These are phyloP conservation scores for Diadegma fenestrale DNA, from an alignment of 2,888 invertebrate species.

Conservation along the genomic window DNA sequence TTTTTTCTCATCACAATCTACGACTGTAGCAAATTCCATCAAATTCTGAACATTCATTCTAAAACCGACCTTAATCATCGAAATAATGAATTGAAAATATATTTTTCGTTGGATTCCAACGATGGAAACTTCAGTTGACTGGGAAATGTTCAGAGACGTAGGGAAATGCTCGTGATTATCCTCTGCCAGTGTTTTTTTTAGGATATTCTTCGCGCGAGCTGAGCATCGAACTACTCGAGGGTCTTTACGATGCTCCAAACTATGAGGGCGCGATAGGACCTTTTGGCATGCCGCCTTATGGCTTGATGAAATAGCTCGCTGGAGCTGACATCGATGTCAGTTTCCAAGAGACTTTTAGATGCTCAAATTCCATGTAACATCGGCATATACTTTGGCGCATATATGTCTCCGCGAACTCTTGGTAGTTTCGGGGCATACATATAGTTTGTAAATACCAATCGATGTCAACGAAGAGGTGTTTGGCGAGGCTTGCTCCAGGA, in stretches of 20 bases:
- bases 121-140: not conserved
- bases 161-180: not conserved
- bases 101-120: no score
- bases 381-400: constrained; percentile 15
- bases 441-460: not conserved
- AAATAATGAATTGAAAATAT: no score
- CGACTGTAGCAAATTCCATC: no score
- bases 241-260: constrained; percentile 52
- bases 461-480: constrained; percentile 35
- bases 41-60: no score
- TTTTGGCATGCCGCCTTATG: constrained; percentile 31
- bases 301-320: constrained; percentile 37
- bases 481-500: constrained; percentile 40
- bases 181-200: constrained; percentile 26
- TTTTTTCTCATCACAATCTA: no score
- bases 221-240: constrained; percentile 40
- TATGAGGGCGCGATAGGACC: constrained; percentile 6
- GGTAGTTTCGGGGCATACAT: not conserved
- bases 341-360: constrained; percentile 45
- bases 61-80: no score
- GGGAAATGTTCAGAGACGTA: not conserved
- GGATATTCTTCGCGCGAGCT: not conserved
- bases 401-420: constrained; percentile 3
- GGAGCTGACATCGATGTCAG: constrained; percentile 49
- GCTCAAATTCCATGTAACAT: constrained; percentile 25